These are phyloP conservation scores for Dermolepida albohirtum DNA, from an alignment of 2,888 invertebrate species.

Conservation along the genomic window DNA sequence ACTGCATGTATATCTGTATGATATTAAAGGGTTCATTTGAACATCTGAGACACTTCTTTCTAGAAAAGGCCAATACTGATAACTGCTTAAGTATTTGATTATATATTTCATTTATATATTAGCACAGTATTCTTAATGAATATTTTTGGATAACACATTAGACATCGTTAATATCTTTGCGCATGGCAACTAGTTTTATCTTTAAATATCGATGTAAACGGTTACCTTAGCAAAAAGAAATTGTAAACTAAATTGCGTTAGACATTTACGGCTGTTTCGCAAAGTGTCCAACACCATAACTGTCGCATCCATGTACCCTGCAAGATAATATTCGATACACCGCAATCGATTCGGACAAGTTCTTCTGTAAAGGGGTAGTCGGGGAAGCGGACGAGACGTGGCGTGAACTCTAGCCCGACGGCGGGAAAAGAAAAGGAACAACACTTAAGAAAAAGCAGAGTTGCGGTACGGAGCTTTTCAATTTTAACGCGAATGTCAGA, in stretches of 20 bases:
- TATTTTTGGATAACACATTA: too few species aligned
- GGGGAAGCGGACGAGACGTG: slow-evolving; percentile 24
- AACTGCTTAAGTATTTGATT: too few species aligned
- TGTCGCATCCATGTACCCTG: slow-evolving; percentile 12
- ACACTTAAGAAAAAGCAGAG: slow-evolving; percentile 43
- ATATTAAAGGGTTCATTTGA: too few species aligned
- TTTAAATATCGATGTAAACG: too few species aligned
- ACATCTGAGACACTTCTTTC: too few species aligned
- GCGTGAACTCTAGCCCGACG: slow-evolving; percentile 40
- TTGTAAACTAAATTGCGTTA: slow-evolving; percentile 28
- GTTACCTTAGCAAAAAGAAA: background rate
- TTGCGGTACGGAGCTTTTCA: slow-evolving; percentile 50
- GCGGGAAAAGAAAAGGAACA: slow-evolving; percentile 27
- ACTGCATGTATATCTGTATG: too few species aligned
- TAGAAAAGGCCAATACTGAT: too few species aligned
- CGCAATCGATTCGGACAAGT: slow-evolving; percentile 36
- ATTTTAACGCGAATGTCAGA: slow-evolving; percentile 54
- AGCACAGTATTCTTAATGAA: too few species aligned
- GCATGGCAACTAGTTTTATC: too few species aligned
- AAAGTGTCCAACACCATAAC: slow-evolving; percentile 37
- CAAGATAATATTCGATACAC: slow-evolving; percentile 29
- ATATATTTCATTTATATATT: too few species aligned
- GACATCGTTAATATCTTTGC: too few species aligned
- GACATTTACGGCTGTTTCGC: slow-evolving; percentile 31
- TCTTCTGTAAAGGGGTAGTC: background rate